Base-by-base conservation (phyloP, 2,113 vertebrate genomes). In the Tetrao urogallus region DNA sequence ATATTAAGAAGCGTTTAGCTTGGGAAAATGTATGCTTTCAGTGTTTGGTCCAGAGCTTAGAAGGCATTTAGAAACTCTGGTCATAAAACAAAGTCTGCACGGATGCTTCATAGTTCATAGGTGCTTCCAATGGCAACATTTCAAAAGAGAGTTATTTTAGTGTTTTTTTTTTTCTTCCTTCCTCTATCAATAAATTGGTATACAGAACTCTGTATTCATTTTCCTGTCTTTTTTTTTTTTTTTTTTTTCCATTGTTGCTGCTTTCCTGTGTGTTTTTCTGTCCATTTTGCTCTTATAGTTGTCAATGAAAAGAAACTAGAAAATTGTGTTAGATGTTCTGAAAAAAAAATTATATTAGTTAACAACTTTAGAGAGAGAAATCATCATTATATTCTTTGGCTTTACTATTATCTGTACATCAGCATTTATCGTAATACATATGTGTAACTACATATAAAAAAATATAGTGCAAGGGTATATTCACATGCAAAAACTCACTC, bases 21-120 rank as follows among this genome's bases (percentile, higher is more conserved):
- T 81, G 30, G 69, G 52, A 81, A 92, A 77, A 94, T 90, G 19
- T 19, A 82, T 72, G 13, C 69, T 89, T 83, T 43, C 47, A 52
- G 7, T 61, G 15, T 30, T 89, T 48, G 65, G 20, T 60, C 34
- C 40, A 61, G 20, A 79, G 18, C 34, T 70, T 1, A 73, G 64
- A 36, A 92, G 48, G 4, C 30, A 58, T 63, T 74, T 82, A 10
- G 20, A 27, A 73, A 25, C 10, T 77, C 25, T 80, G 18, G 56
- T 66, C 47, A 67, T 80, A 74, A 88, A 88, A 8, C 11, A 88
- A 80, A 79, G 40, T 91, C 2, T 50, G 1, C n/a, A 43, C 43
- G 13, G 47, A 64, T 77, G 38, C 11, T 56, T 76, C 40, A 24
- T 4, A 64, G 28, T 40, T 21, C 42, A 15, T 42, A 42, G 42